Percentiles rank a stretch among this genome's conserved stretches.
These are phyloP conservation scores for Chondrosia reniformis DNA, from an alignment of 37 sponge, comb jelly and placozoan species.

Conservation along the genomic window DNA sequence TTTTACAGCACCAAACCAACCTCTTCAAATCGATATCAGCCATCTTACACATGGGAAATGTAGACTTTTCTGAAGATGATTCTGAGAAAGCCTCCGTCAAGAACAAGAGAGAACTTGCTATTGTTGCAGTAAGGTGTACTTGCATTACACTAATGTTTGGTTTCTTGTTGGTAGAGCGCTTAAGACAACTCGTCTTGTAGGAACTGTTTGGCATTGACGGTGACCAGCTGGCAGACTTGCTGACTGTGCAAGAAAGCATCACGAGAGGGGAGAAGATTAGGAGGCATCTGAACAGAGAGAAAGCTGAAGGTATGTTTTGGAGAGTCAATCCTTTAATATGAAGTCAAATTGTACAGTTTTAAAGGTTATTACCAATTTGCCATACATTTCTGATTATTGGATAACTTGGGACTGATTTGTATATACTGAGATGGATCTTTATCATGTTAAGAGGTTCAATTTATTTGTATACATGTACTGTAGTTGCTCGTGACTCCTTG, in stretches of 20 bases:
- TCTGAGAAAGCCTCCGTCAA: conserved; percentile 43
- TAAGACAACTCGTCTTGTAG: conserved; percentile 8
- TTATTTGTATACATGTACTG: too few relatives aligned
- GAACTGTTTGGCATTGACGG: conserved; percentile 52
- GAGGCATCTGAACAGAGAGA: conserved; percentile 52
- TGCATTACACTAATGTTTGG: too few relatives aligned
- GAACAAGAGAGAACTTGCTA: conserved; percentile 15
- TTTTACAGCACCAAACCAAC: conserved; percentile 34
- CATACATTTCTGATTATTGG: too few relatives aligned
- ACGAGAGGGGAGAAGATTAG: conserved; percentile 60
- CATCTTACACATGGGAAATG: conserved; percentile 65
- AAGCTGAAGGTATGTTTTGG: conserved; percentile 31
- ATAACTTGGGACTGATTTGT: too few relatives aligned
- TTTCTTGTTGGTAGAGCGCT: too few relatives aligned
- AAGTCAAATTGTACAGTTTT: too few relatives aligned
- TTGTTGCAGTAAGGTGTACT: conserved; percentile 35
- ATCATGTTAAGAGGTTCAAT: too few relatives aligned
- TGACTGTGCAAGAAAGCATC: conserved; percentile 54
- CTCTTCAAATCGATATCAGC: conserved; percentile 45
- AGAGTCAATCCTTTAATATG: too few relatives aligned
- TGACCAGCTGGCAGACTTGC: conserved; percentile 31
- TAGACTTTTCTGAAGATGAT: conserved; percentile 60
- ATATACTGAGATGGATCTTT: too few relatives aligned
- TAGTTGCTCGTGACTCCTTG: conserved; percentile 69
- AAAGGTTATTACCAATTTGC: too few relatives aligned